phyloP scores from a whole-genome alignment of 2,113 vertebrate species.

The Neoarius graeffei region DNA sequence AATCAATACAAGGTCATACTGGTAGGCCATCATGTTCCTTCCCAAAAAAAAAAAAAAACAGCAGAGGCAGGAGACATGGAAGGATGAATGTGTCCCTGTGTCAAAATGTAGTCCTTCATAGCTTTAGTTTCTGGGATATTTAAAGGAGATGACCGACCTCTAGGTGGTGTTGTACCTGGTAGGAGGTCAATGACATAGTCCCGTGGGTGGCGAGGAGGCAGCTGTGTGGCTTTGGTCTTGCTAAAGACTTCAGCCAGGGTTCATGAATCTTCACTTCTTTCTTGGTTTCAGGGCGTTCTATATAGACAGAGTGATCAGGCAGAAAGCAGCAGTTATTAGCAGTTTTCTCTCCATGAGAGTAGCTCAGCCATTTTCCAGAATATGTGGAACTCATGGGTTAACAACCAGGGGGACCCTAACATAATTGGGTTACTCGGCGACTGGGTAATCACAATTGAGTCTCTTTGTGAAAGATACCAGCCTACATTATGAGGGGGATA shows the following conservation, averaged over 20 bases:
- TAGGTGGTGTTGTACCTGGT: neutral
- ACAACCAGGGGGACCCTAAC: neutral
- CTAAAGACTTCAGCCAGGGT: neutral
- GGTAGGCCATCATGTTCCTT: neutral
- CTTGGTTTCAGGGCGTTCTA: neutral
- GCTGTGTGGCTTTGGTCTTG: neutral
- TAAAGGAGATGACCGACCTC: neutral
- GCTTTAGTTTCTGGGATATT: neutral
- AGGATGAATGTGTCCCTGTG: too few relatives aligned
- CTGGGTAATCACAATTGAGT: neutral
- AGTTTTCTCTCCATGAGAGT: neutral
- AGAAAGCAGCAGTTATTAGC: neutral
- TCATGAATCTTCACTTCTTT: neutral
- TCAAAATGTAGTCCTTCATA: neutral
- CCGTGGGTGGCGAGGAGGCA: neutral
- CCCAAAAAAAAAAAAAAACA: too few relatives aligned
- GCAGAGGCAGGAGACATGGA: too few relatives aligned
- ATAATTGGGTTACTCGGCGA: neutral
- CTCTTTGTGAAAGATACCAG: neutral
- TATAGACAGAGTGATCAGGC: neutral
- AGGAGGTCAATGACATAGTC: neutral
- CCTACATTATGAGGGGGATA: neutral
- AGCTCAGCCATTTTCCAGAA: neutral
- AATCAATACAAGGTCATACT: conserved; percentile 1
- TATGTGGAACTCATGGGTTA: neutral